Conservation (phyloP, 1,140 invertebrate genomes). For the Drosophila truncata region DNA sequence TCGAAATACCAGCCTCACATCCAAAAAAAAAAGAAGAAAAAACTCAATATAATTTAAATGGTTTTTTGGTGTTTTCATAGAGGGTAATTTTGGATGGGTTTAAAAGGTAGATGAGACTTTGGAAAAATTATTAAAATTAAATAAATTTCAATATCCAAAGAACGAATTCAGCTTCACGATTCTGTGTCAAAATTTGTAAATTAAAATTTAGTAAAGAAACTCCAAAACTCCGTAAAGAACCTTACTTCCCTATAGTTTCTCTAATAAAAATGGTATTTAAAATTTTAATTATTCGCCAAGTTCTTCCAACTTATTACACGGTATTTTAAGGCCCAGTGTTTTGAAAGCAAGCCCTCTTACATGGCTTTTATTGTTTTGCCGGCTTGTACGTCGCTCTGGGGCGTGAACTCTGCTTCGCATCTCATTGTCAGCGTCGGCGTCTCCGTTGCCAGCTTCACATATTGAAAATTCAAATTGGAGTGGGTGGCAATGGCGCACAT, state of each 20-base stretch:
- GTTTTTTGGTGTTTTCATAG: constrained; percentile 49
- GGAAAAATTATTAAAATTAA: too few relatives aligned
- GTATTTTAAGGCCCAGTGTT: neutral
- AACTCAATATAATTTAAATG: constrained; percentile 77
- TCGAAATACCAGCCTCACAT: constrained; percentile 37
- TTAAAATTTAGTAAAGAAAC: neutral
- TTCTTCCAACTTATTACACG: neutral
- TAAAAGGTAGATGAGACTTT: neutral
- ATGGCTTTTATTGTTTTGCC: constrained; percentile 34
- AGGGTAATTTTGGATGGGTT: constrained; percentile 1
- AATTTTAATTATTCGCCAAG: neutral
- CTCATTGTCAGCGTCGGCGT: constrained; percentile 39
- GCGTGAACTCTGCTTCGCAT: constrained; percentile 47
- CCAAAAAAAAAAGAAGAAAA: constrained; percentile 14
- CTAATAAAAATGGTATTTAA: neutral
- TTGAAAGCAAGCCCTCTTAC: neutral
- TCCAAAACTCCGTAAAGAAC: too few relatives aligned
- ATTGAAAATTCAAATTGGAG: constrained; percentile 45
- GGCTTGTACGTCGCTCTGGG: constrained; percentile 35
- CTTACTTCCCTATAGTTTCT: neutral
- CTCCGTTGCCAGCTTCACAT: constrained; percentile 33
- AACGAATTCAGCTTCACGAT: neutral
- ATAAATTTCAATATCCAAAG: neutral
- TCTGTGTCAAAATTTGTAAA: neutral
- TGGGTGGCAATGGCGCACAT: constrained; percentile 7